Evolutionary conservation across 1,140 invertebrate genomes (phyloP), one percentile per base, ranked within the genome.

Genomic region (Saccostrea cuccullata): DNA sequence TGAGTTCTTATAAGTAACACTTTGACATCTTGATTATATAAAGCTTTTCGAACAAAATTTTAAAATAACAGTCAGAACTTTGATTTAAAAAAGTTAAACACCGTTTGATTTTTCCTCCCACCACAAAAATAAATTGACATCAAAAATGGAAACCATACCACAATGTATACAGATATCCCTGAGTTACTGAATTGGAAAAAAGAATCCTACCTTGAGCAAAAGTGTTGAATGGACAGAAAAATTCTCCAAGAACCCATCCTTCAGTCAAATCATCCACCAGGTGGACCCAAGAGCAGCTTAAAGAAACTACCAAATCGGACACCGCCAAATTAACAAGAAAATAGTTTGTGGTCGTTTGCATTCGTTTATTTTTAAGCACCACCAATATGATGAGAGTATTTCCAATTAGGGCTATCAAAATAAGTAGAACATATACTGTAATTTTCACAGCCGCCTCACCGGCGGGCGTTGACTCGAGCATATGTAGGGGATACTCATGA

Each of bases 201-300:
- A 6, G 58, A 15, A 5, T 84, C 91, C 89, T 94, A 96, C 95
- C 94, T 92, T 95, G 95, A 58, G 94, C 93, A 91, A 96, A 96
- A 8, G 92, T 93, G 90, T 96, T 95, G 40, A 96, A 92, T 87
- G 94, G 94, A 90, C 95, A 96, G 86, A 95, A 92, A 90, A 95
- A 93, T 0, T 93, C 90, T 17, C 95, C 95, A 2, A 96, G 90
- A 0, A 94, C 90, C 92, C 92, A 94, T 26, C 91, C 91, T 77
- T 93, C 90, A 30, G 91, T 91, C 6, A 93, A 83, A 55, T 92
- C 87, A 67, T 93, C 91, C 0, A 95, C 94, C 0, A 95, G 89
- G 83, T 95, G 94, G 2, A 95, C 95, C 95, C 95, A 96, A 89
- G 94, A 95, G 86, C 95, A 95, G 64, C 92, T 95, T 11, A 95